Conservation (phyloP, 1,140 invertebrate species). For the Drosophila varians region DNA sequence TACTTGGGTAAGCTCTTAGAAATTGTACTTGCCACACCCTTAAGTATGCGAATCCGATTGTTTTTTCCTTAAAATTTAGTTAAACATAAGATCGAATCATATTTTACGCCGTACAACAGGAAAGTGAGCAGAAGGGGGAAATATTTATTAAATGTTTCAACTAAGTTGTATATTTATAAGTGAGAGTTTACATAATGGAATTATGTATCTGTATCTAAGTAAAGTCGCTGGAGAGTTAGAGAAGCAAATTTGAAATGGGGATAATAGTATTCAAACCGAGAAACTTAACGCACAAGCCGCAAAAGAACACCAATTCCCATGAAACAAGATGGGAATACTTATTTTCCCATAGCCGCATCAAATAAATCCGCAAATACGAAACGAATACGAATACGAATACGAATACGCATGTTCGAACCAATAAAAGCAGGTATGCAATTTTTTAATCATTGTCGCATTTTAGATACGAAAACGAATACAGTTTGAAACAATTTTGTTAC, state of each 20-base stretch:
- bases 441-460: slow-evolving; percentile 77
- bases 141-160: slow-evolving; percentile 79
- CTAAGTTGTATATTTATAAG: slow-evolving; percentile 81
- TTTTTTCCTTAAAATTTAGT: slow-evolving; percentile 73
- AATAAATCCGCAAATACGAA: slow-evolving; percentile 50
- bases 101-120: slow-evolving; percentile 72
- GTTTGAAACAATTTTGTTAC: slow-evolving; percentile 27
- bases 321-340: no score
- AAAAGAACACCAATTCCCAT: slow-evolving; percentile 37
- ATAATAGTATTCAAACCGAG: slow-evolving; percentile 16
- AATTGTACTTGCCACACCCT: slow-evolving; percentile 36
- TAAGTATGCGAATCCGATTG: slow-evolving; percentile 40
- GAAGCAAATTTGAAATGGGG: slow-evolving; percentile 7
- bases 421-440: slow-evolving; percentile 48
- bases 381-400: slow-evolving; percentile 44
- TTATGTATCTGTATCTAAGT: slow-evolving; percentile 64
- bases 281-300: slow-evolving; percentile 49
- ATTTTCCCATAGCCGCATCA: slow-evolving; percentile 72
- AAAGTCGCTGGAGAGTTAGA: slow-evolving; percentile 12
- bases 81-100: slow-evolving; percentile 69
- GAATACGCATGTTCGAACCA: slow-evolving; percentile 1
- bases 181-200: slow-evolving; percentile 71
- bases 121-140: slow-evolving; percentile 27
- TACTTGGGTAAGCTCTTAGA: slow-evolving; percentile 39
- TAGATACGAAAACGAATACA: slow-evolving; percentile 40